Evolutionary conservation across 2,113 vertebrate species (phyloP).

Genomic region (Fregetta grallaria): DNA sequence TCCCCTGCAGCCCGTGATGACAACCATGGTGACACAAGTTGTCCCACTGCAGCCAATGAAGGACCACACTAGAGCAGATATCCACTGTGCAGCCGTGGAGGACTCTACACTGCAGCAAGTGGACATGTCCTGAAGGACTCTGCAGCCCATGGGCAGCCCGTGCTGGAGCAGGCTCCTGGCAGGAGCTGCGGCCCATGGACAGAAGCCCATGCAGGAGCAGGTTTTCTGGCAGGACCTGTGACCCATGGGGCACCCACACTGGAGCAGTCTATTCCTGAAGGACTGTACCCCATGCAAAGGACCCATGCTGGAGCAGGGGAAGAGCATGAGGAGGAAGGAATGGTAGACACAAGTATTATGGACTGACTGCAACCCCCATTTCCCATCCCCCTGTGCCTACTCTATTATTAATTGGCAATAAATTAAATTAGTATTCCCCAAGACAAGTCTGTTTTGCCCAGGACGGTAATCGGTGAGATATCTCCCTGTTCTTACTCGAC

Average conservation of each 20-base stretch:
- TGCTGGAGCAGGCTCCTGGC: background rate
- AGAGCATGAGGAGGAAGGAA: background rate
- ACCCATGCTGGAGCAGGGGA: background rate
- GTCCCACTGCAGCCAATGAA: background rate
- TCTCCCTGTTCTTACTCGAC: background rate
- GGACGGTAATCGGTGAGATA: background rate
- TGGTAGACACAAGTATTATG: too few relatives aligned
- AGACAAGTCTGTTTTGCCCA: rapidly evolving
- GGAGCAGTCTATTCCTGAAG: background rate
- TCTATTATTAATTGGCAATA: background rate
- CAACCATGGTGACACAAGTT: background rate
- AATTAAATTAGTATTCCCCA: background rate
- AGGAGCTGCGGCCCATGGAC: background rate
- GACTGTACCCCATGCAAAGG: background rate
- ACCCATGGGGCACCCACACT: rapidly evolving
- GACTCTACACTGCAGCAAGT: rapidly evolving
- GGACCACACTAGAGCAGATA: background rate
- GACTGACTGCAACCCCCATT: background rate
- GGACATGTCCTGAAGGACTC: background rate
- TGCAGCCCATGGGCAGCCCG: background rate
- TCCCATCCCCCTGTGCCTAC: rapidly evolving
- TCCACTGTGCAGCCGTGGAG: background rate
- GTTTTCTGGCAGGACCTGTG: background rate
- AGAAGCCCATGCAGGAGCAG: background rate
- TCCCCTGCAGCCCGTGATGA: too few relatives aligned